These are phyloP conservation scores for Lophotis ruficrista DNA, from an alignment of 2,113 vertebrate genomes.

Conservation along the genomic window DNA sequence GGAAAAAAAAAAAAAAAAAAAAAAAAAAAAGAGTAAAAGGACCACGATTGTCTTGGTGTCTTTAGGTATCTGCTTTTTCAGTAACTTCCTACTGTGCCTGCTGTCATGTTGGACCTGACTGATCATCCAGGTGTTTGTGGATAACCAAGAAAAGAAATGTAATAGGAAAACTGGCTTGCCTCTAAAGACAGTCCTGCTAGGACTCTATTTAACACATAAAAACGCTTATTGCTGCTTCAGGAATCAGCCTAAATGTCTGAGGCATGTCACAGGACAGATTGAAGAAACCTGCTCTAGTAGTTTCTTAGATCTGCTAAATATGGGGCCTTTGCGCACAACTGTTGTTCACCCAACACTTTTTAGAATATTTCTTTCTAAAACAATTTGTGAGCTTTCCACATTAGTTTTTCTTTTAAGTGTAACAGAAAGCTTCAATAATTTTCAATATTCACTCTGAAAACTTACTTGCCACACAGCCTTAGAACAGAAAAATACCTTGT, in stretches of 20 bases:
- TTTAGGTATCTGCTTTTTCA: not conserved
- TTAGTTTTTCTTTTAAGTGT: not conserved
- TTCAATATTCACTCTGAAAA: not conserved
- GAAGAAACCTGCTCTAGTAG: not conserved
- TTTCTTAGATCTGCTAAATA: not conserved
- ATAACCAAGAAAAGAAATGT: not conserved
- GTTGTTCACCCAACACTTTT: not conserved
- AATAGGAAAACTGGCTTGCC: not conserved
- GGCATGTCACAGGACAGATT: not conserved
- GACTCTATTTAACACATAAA: not conserved
- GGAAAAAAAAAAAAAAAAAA: no score
- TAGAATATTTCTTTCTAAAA: not conserved
- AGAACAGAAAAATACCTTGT: not conserved
- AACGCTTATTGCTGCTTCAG: not conserved
- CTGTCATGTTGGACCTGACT: not conserved
- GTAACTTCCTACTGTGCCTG: not conserved
- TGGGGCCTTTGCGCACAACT: rapidly evolving
- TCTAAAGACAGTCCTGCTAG: not conserved
- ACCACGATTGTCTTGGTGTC: not conserved
- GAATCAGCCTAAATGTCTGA: not conserved
- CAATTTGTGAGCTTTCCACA: not conserved
- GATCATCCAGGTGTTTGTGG: not conserved
- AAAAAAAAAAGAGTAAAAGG: not conserved
- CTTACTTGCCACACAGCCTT: not conserved
- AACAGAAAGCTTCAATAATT: not conserved